phyloP scores from a whole-genome alignment of 2,797 vertebrate genomes.

The Microhierax caerulescens region DNA sequence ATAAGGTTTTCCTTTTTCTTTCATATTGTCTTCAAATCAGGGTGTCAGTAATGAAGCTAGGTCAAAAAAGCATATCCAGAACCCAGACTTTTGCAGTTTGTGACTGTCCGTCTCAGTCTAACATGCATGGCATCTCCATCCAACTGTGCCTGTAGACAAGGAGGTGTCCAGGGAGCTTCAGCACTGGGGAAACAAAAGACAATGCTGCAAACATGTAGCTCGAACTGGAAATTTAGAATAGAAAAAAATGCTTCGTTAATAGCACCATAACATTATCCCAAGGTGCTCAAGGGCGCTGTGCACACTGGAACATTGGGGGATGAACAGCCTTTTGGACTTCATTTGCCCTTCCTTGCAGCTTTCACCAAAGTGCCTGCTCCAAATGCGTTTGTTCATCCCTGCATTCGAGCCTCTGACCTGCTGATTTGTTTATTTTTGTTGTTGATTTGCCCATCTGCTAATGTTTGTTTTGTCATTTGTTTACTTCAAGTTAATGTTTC shows the following conservation, averaged over 20 bases:
- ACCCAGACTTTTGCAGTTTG: neutral
- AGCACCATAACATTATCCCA: fast-evolving
- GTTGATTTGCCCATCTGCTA: conserved; percentile 67
- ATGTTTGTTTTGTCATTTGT: conserved; percentile 69
- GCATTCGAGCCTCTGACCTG: conserved; percentile 2
- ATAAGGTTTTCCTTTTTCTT: neutral
- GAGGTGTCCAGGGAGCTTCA: neutral
- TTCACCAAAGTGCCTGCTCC: neutral
- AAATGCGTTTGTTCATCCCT: neutral
- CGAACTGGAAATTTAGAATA: neutral
- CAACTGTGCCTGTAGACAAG: neutral
- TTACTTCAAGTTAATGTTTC: conserved; percentile 71
- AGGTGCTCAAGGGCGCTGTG: neutral
- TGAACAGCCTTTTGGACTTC: fast-evolving
- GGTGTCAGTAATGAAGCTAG: neutral
- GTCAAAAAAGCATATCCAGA: neutral
- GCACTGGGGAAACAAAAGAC: fast-evolving
- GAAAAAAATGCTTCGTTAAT: neutral
- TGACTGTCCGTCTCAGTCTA: neutral
- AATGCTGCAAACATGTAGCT: neutral
- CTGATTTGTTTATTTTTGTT: conserved; percentile 66
- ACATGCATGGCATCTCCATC: fast-evolving
- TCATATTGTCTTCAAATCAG: neutral
- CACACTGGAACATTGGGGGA: fast-evolving
- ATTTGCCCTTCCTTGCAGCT: neutral